phyloP scores from a whole-genome alignment of 2,888 invertebrate species.

The Gortyna flavago region DNA sequence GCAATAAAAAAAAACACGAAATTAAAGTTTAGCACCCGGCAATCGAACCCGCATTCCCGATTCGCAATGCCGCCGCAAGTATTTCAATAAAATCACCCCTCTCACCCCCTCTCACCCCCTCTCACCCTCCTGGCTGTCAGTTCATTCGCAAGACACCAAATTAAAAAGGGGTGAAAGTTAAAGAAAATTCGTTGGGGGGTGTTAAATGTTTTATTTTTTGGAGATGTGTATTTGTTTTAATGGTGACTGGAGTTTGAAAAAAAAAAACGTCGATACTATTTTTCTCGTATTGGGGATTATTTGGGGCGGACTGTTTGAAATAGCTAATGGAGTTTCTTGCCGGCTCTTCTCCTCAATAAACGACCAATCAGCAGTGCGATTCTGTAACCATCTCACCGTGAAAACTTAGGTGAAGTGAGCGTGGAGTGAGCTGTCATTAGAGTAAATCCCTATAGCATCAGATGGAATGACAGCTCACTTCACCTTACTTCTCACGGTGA shows the following conservation, averaged over 20 bases:
- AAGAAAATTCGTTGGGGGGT: constrained; percentile 41
- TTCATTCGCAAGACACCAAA: constrained; percentile 65
- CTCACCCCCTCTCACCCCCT: constrained; percentile 56
- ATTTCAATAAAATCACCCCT: constrained; percentile 82
- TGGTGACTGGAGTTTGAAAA: constrained; percentile 2
- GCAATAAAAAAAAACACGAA: constrained; percentile 72
- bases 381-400: too few relatives aligned
- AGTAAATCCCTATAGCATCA: too few relatives aligned
- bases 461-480: too few relatives aligned
- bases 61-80: constrained; percentile 84
- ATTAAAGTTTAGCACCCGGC: constrained; percentile 74
- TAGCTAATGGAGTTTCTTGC: too few relatives aligned
- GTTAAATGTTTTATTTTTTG: constrained; percentile 30
- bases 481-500: too few relatives aligned
- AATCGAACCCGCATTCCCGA: constrained; percentile 82
- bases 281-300: too few relatives aligned
- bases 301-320: too few relatives aligned
- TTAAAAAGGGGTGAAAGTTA: constrained; percentile 70
- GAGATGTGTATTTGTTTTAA: constrained; percentile 22
- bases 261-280: background rate
- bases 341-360: too few relatives aligned
- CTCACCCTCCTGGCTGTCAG: constrained; percentile 64
- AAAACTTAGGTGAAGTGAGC: too few relatives aligned
- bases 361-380: too few relatives aligned
- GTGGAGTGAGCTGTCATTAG: too few relatives aligned